A percentile compares a stretch with the other conserved stretches of the same genome.
These are phyloP conservation scores for Crenichthys baileyi DNA, from an alignment of 2,797 vertebrate species.

Conservation along the genomic window DNA sequence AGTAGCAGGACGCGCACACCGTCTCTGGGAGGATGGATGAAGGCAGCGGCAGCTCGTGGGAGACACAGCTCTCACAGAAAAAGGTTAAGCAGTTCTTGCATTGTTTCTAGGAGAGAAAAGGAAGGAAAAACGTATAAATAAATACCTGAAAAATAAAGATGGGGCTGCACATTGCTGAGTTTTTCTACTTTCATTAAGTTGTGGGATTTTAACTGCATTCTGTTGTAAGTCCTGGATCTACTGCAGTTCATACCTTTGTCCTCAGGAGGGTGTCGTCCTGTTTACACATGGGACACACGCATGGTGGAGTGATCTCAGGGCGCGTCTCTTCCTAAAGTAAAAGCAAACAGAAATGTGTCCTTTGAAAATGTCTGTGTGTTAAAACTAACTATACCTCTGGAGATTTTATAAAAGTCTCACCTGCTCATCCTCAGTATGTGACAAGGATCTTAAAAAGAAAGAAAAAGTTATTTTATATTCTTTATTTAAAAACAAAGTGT, in stretches of 20 bases:
- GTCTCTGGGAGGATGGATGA: constrained; percentile 90
- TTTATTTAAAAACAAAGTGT: neutral
- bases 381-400: neutral
- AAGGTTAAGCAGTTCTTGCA: constrained; percentile 89
- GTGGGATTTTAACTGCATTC: neutral
- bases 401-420: constrained; percentile 49
- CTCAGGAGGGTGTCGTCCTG: constrained; percentile 77
- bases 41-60: constrained; percentile 87
- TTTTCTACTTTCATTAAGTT: neutral
- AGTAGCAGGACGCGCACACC: constrained; percentile 87
- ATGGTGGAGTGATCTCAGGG: constrained; percentile 58
- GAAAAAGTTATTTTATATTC: neutral
- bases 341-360: neutral
- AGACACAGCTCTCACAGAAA: constrained; percentile 88
- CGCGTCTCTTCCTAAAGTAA: constrained; percentile 76
- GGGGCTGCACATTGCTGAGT: neutral
- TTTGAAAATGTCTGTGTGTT: neutral
- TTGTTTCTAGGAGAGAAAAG: constrained; percentile 72
- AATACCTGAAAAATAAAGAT: neutral
- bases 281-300: constrained; percentile 85
- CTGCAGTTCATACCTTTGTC: constrained; percentile 79
- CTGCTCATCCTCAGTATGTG: constrained; percentile 75
- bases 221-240: neutral
- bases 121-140: neutral
- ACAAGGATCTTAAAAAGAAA: constrained; percentile 69